phyloP scores from a whole-genome alignment of 2,113 vertebrate genomes.

The Syngnathus floridae region DNA sequence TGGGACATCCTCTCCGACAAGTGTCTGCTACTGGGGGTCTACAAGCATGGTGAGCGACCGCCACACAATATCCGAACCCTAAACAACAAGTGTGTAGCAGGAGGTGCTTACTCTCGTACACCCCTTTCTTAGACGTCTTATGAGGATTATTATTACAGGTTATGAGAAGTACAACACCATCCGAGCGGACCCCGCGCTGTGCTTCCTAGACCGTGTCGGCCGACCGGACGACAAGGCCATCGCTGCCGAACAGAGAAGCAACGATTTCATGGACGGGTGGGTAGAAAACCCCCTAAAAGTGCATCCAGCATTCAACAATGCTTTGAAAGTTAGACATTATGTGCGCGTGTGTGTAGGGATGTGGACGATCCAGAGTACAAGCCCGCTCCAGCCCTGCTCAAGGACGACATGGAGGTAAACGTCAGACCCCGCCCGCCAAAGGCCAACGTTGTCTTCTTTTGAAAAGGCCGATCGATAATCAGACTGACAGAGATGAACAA shows the following conservation, averaged over 20 bases:
- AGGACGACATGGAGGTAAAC: slow-evolving; percentile 94
- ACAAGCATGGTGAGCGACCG: slow-evolving; percentile 85
- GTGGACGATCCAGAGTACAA: slow-evolving; percentile 98
- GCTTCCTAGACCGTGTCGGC: slow-evolving; percentile 92
- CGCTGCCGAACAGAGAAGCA: slow-evolving; percentile 92
- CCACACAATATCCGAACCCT: not conserved
- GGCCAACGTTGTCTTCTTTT: not conserved
- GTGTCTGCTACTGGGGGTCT: slow-evolving; percentile 91
- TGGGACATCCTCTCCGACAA: slow-evolving; percentile 93
- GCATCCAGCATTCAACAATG: not conserved
- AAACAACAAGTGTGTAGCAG: not conserved
- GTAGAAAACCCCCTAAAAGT: slow-evolving; percentile 27
- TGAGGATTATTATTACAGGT: slow-evolving; percentile 65
- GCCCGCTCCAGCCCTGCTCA: slow-evolving; percentile 90
- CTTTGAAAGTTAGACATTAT: not conserved
- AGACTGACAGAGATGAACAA: slow-evolving; percentile 5
- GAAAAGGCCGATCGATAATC: not conserved
- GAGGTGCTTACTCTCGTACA: not conserved
- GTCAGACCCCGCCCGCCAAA: slow-evolving; percentile 1
- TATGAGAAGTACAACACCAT: slow-evolving; percentile 99
- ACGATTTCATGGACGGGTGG: slow-evolving; percentile 95
- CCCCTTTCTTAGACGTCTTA: slow-evolving; percentile 13
- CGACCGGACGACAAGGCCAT: slow-evolving; percentile 97
- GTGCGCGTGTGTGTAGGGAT: slow-evolving; percentile 73
- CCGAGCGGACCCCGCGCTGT: slow-evolving; percentile 86